Base-by-base conservation (phyloP, 2,888 invertebrate species). In the Archips xylosteana region DNA sequence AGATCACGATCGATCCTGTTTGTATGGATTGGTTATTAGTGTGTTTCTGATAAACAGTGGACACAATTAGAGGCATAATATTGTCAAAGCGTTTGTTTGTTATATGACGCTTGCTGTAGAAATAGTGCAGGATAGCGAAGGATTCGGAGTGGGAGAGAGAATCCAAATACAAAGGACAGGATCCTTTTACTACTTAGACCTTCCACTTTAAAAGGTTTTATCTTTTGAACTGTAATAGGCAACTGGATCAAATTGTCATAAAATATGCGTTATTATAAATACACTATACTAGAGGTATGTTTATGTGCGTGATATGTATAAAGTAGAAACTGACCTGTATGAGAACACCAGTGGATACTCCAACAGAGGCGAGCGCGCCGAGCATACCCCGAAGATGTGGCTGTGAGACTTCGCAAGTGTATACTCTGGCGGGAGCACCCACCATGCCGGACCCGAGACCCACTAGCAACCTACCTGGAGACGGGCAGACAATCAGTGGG, bases 361-460 rank as follows among this genome's bases (percentile, higher is more conserved):
- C 96, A 0, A 97, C 96, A 54, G 97, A 97, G 0, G 96, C 95
- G 51, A 97, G 85, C 0, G 97, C 96, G 0, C 96, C 96, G 8
- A 97, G 90, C 95, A 96, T 96, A 1, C 97, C 97, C n/a, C 97
- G 92, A 0, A 97, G 90, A 83, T 97, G 96, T 0, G 96, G 96
- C 77, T 97, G 96, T 0, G 97, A 96, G 0, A 97, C 96, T 81
- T 96, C 96, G 39, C 96, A 96, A 0, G 96, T 96, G 87, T 96
- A 96, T 0, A 96, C 96, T 4, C 96, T 89, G 0, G 96, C 96
- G 1, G 96, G 96, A 0, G 96, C 96, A 0, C 96, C 96, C 45
- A 96, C 96, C 96, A 96, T 96, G 2, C 97, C 97, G 0, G 96
- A 96, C 0, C 96, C 96, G 34, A 96, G 91, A 0, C 97, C 97